Evolutionary conservation across 2,113 vertebrate genomes (phyloP).

Genomic region (Caranx ignobilis): DNA sequence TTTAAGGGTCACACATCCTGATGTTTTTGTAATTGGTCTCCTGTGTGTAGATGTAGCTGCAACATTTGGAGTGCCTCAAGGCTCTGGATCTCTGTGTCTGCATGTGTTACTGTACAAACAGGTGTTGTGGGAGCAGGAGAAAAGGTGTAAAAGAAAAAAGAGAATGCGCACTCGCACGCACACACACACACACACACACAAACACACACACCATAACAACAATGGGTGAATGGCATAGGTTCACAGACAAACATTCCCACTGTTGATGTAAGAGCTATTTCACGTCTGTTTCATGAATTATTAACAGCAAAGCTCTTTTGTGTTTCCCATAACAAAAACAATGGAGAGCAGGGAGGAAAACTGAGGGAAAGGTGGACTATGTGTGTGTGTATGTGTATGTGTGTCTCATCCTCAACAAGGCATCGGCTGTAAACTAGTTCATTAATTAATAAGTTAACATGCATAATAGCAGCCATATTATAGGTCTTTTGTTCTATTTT

Average conservation of each 20-base stretch:
- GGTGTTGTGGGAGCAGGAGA: constrained; percentile 54
- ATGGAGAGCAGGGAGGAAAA: constrained; percentile 55
- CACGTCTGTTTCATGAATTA: constrained; percentile 76
- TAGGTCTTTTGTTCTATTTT: neutral
- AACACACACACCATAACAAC: constrained; percentile 31
- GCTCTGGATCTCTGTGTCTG: constrained; percentile 54
- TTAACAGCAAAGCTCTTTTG: constrained; percentile 72
- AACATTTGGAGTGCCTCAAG: constrained; percentile 68
- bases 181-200: no score
- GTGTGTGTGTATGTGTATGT: constrained; percentile 3
- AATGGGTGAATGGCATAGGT: constrained; percentile 58
- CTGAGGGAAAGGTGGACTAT: constrained; percentile 1
- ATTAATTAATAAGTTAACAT: neutral
- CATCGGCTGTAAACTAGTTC: neutral
- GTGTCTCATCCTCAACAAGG: constrained; percentile 7
- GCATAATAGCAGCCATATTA: neutral
- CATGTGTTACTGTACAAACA: constrained; percentile 59
- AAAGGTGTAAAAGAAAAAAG: constrained; percentile 5
- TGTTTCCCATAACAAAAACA: constrained; percentile 69
- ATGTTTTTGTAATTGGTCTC: constrained; percentile 78
- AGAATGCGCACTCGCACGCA: neutral
- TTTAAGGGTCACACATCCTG: constrained; percentile 69
- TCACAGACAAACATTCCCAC: constrained; percentile 68
- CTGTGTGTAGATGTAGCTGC: constrained; percentile 60
- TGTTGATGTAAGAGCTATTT: constrained; percentile 69